These are phyloP conservation scores for Turnix velox DNA, from an alignment of 2,113 vertebrate species.

Conservation along the genomic window DNA sequence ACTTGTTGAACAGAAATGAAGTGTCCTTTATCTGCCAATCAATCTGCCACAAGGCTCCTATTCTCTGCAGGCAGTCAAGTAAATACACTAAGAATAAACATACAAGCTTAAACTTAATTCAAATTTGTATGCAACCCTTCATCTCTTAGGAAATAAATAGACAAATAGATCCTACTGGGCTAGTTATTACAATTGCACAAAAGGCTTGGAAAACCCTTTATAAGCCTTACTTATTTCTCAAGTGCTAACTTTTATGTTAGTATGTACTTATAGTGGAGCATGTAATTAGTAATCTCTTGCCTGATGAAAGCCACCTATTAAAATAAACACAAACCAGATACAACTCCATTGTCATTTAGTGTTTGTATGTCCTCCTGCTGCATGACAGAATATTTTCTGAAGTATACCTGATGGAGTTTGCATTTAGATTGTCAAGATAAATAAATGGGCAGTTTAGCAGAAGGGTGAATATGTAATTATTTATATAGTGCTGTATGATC, in stretches of 20 bases:
- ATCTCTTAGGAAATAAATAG: not conserved
- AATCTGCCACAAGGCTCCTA: not conserved
- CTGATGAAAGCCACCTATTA: slow-evolving; percentile 3
- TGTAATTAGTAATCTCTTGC: not conserved
- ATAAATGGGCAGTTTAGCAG: not conserved
- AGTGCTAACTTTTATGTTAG: not conserved
- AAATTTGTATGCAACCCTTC: not conserved
- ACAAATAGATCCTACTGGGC: not conserved
- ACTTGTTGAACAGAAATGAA: not conserved
- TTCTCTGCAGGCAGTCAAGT: not conserved
- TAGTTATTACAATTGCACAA: not conserved
- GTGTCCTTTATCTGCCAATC: not conserved
- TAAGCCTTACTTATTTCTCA: not conserved
- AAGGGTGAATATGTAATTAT: not conserved
- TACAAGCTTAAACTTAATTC: not conserved
- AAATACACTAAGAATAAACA: slow-evolving; percentile 5
- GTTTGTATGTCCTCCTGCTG: not conserved
- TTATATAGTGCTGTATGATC: not conserved
- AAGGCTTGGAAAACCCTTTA: not conserved
- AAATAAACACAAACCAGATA: not conserved
- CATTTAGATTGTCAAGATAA: slow-evolving; percentile 8
- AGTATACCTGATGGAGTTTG: not conserved
- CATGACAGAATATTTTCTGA: not conserved
- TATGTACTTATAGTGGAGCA: not conserved
- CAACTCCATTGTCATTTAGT: not conserved